Evolutionary conservation across 1,140 invertebrate species (phyloP).

Genomic region (Sogatella furcifera): DNA sequence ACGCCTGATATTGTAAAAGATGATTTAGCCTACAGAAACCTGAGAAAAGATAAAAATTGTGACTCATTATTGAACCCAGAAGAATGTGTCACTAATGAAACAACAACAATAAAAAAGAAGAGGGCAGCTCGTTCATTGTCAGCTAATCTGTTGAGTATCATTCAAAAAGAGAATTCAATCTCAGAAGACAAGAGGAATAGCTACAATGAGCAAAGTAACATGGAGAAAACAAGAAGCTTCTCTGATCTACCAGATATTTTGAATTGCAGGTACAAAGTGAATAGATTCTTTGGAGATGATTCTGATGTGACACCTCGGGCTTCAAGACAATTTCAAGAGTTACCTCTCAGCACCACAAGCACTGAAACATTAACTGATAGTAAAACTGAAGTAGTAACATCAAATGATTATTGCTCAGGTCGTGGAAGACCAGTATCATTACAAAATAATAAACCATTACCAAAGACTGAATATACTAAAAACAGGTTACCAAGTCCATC

Average conservation of each 20-base stretch:
- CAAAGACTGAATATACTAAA: neutral
- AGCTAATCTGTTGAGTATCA: conserved; percentile 61
- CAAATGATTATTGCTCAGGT: neutral
- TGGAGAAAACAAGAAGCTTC: conserved; percentile 31
- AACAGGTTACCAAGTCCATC: neutral
- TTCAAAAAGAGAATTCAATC: conserved; percentile 8
- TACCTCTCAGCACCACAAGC: conserved; percentile 17
- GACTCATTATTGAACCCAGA: conserved; percentile 22
- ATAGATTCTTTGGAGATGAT: conserved; percentile 2
- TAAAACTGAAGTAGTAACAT: conserved; percentile 11
- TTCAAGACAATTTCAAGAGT: neutral
- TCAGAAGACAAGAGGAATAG: conserved; percentile 20
- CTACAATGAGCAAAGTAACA: conserved; percentile 12
- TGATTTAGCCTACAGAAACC: conserved; percentile 71
- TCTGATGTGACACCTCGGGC: conserved; percentile 4
- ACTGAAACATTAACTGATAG: conserved; percentile 23
- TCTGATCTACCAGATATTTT: conserved; percentile 25
- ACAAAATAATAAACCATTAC: neutral
- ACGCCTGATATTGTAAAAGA: conserved; percentile 75
- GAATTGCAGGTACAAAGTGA: neutral
- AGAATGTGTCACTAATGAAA: conserved; percentile 14
- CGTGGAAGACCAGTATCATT: neutral
- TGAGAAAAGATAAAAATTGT: conserved; percentile 61
- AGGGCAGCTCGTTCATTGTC: conserved; percentile 66
- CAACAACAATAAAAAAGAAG: conserved; percentile 42